Evolutionary conservation across 2,888 invertebrate species (phyloP), one percentile per base, ranked within the genome.

Genomic region (Meiosimyza platycephala): DNA sequence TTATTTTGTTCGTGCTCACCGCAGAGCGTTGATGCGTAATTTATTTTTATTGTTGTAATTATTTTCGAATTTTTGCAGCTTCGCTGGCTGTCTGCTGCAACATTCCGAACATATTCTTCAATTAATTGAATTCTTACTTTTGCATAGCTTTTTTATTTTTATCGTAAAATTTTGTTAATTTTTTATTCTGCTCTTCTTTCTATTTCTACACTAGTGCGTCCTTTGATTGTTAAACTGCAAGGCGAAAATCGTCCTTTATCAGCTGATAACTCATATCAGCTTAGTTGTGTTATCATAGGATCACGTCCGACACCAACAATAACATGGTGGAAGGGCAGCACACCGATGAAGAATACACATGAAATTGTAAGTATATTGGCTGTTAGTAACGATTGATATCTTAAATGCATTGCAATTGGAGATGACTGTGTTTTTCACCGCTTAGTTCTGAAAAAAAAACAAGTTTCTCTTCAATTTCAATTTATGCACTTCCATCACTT

Each of bases 241-340:
- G 92, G 91, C 40, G 91, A 92, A 80, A 92, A 93, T 85, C 90
- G 90, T 79, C 91, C 93, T 71, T 88, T 94, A 79, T 93, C 93
- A 71, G 93, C 93, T 40, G 92, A 91, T 75, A 90, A 89, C 83
- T 89, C 91, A 77, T 93, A 93, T 88, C 92, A 92, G 84, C 88
- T 94, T 78, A 90, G 89, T 80, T 94, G 94, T 85, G 91, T 92
- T 83, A 92, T 93, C 59, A 90, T 92, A 74, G 94, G 94, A 50
- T 92, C 94, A 62, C 89, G 93, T 80, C 94, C 94, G 50, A 89
- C 90, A n/a, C 93, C 94, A n/a, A 90, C 90, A 78, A 91, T 94
- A 82, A 91, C 92, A 66, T 94, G 94, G 94, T 93, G 92, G 91
- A 93, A 92, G 85, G 93, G 92, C 70, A 92, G 91, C 83, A 89